Percentiles rank a stretch among this genome's conserved stretches.
These are phyloP conservation scores for Staurois parvus DNA, from an alignment of 2,797 vertebrate genomes.

Conservation along the genomic window DNA sequence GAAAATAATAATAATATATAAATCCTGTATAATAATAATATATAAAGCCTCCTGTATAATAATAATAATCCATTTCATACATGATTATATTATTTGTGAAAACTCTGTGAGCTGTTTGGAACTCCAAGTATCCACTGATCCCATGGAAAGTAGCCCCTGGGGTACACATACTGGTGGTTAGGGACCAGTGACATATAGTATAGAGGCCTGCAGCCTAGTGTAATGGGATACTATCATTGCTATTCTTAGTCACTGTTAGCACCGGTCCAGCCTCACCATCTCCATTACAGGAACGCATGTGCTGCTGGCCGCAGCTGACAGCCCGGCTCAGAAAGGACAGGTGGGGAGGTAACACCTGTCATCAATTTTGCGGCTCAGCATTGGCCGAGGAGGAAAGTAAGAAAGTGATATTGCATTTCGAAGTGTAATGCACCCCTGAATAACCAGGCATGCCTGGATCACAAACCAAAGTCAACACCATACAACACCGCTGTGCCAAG, in stretches of 20 bases:
- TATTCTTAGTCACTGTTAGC: conserved; percentile 57
- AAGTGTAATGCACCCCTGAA: not conserved
- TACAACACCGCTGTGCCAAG: not conserved
- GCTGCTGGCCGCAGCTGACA: conserved; percentile 49
- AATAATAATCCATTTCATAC: too few species aligned
- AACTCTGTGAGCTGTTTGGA: too few species aligned
- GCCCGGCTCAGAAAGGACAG: conserved; percentile 38
- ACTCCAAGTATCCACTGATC: too few species aligned
- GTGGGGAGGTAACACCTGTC: conserved; percentile 53
- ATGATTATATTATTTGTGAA: too few species aligned
- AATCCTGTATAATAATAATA: too few species aligned
- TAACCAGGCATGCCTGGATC: not conserved
- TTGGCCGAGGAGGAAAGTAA: not conserved
- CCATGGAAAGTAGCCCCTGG: too few species aligned
- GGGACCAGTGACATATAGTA: not conserved
- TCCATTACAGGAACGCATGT: conserved; percentile 35
- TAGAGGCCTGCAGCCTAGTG: not conserved
- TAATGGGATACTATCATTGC: conserved; percentile 33
- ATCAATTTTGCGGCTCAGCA: conserved; percentile 38
- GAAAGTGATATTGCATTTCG: not conserved
- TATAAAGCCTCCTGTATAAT: too few species aligned
- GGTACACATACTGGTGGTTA: too few species aligned
- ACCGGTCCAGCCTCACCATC: conserved; percentile 29
- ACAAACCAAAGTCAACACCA: not conserved
- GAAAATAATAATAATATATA: too few species aligned